Conservation (phyloP, 2,888 invertebrate genomes). For the Plemyria rubiginata region DNA sequence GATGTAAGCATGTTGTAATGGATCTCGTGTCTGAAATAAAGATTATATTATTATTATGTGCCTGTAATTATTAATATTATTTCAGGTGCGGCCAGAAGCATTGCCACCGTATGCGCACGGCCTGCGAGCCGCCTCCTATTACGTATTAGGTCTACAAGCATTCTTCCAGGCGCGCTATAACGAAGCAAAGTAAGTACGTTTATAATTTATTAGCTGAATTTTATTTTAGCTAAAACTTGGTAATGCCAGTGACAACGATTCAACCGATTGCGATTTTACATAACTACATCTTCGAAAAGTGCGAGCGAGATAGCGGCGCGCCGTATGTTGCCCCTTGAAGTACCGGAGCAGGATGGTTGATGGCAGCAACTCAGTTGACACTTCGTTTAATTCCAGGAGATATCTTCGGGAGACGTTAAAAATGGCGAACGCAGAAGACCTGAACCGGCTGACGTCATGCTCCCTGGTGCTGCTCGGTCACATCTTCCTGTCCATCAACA, state of each 20-base stretch:
- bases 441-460: slow-evolving; percentile 97
- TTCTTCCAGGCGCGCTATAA: slow-evolving; percentile 98
- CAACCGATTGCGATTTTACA: too few relatives aligned
- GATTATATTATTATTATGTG: too few relatives aligned
- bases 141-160: slow-evolving; percentile 97
- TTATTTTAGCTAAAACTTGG: too few relatives aligned
- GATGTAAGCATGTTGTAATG: too few relatives aligned
- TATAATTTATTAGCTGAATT: too few relatives aligned
- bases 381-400: slow-evolving; percentile 85
- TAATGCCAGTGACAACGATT: too few relatives aligned
- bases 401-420: slow-evolving; percentile 97
- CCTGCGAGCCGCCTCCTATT: slow-evolving; percentile 97
- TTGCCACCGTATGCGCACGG: slow-evolving; percentile 96
- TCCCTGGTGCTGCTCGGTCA: slow-evolving; percentile 98
- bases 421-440: slow-evolving; percentile 99
- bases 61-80: too few relatives aligned
- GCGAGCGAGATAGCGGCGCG: too few relatives aligned
- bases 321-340: too few relatives aligned
- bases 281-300: too few relatives aligned
- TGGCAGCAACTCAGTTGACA: background rate
- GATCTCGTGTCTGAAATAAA: too few relatives aligned
- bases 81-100: slow-evolving; percentile 95
- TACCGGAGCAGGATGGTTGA: too few relatives aligned
- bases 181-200: slow-evolving; percentile 95
- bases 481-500: slow-evolving; percentile 97